A percentile compares a stretch with the other conserved stretches of the same genome.
phyloP scores from a whole-genome alignment of 2,888 invertebrate species.

The Erebia epiphron region DNA sequence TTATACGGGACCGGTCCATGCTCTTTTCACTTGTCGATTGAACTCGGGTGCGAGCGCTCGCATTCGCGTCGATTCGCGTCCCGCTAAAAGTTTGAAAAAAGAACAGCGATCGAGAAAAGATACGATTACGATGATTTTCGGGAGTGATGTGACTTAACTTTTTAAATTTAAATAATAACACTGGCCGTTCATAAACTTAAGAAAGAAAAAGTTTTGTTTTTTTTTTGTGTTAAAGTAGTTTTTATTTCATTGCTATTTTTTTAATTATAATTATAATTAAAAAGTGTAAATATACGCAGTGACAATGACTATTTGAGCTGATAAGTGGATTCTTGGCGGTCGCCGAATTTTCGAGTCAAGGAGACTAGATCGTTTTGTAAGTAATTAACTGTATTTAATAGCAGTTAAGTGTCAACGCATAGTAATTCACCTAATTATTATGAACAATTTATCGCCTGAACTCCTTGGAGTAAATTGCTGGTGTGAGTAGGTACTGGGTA shows the following conservation, averaged over 20 bases:
- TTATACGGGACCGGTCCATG: slow-evolving; percentile 54
- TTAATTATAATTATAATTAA: slow-evolving; percentile 16
- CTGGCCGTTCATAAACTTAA: background rate
- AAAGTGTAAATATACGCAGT: slow-evolving; percentile 31
- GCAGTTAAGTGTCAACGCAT: slow-evolving; percentile 38
- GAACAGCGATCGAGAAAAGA: slow-evolving; percentile 42
- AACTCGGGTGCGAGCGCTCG: slow-evolving; percentile 54
- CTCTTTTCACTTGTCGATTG: slow-evolving; percentile 61
- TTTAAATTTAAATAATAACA: slow-evolving; percentile 27
- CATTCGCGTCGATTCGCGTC: slow-evolving; percentile 39
- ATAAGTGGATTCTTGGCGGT: slow-evolving; percentile 41
- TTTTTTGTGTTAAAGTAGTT: slow-evolving; percentile 15
- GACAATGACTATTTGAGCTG: slow-evolving; percentile 40
- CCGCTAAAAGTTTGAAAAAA: slow-evolving; percentile 43
- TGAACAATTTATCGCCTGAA: slow-evolving; percentile 46
- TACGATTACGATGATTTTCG: slow-evolving; percentile 55
- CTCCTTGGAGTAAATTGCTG: slow-evolving; percentile 46
- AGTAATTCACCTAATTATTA: slow-evolving; percentile 46
- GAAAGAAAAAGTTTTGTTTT: slow-evolving; percentile 25
- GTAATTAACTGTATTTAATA: slow-evolving; percentile 44
- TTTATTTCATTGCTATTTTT: slow-evolving; percentile 17
- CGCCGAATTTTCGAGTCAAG: slow-evolving; percentile 47
- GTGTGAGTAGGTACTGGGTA: slow-evolving; percentile 28
- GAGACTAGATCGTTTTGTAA: slow-evolving; percentile 43
- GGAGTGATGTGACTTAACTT: slow-evolving; percentile 52